These are phyloP conservation scores for Eurytoma adleriae DNA, from an alignment of 2,888 invertebrate species.

Conservation along the genomic window DNA sequence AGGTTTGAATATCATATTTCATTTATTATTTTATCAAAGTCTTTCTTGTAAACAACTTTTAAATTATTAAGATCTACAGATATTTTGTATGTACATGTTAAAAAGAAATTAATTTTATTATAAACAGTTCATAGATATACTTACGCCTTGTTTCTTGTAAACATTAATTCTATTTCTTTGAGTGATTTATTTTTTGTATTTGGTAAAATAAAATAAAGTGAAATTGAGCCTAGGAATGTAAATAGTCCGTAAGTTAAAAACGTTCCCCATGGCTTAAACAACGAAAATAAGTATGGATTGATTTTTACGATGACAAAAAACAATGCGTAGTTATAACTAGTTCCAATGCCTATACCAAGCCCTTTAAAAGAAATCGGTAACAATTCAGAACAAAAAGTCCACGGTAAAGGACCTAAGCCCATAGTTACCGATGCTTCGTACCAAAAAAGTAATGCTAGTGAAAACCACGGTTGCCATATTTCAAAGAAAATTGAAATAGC, in stretches of 20 bases:
- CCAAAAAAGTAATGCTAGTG: constrained; percentile 77
- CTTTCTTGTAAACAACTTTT: too few species aligned
- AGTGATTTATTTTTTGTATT: constrained; percentile 84
- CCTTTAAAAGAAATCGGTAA: constrained; percentile 82
- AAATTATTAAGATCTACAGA: too few species aligned
- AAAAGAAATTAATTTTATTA: too few species aligned
- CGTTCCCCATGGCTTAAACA: constrained; percentile 80
- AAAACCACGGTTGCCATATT: constrained; percentile 22
- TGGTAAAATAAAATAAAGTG: constrained; percentile 81
- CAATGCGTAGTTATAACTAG: constrained; percentile 81
- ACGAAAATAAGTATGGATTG: constrained; percentile 80
- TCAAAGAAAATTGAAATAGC: constrained; percentile 12
- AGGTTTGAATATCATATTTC: too few species aligned
- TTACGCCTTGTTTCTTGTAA: constrained; percentile 66
- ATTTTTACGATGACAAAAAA: constrained; percentile 84
- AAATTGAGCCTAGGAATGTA: constrained; percentile 79
- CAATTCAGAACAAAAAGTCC: constrained; percentile 86
- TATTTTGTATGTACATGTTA: too few species aligned
- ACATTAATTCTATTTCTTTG: constrained; percentile 82
- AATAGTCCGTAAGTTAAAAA: constrained; percentile 81
- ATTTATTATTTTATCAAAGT: too few species aligned
- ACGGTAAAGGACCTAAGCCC: constrained; percentile 83
- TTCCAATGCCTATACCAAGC: constrained; percentile 82
- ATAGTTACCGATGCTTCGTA: constrained; percentile 81
- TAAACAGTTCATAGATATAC: not conserved